phyloP scores from a whole-genome alignment of 2,113 vertebrate genomes.

The Camelus bactrianus region DNA sequence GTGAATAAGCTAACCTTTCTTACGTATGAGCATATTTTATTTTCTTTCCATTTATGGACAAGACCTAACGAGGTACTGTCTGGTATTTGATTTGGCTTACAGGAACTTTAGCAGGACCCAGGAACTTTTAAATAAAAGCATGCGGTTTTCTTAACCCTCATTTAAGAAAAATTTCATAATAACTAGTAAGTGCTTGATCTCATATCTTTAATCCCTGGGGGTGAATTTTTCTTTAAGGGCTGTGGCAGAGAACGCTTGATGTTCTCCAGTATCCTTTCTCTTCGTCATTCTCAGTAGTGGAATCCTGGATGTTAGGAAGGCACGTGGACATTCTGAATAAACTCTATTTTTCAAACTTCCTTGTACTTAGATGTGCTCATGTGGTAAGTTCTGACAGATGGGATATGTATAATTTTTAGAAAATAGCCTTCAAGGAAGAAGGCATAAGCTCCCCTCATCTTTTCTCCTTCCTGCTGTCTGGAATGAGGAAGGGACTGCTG shows the following conservation, averaged over 20 bases:
- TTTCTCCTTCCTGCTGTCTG: not conserved
- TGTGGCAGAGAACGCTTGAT: not conserved
- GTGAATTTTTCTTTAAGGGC: not conserved
- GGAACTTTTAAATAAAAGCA: conserved; percentile 16
- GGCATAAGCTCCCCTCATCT: not conserved
- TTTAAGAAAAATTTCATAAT: not conserved
- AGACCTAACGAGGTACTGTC: not conserved
- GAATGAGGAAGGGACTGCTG: not conserved
- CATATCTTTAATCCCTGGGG: not conserved
- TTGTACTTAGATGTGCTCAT: not conserved
- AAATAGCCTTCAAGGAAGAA: not conserved
- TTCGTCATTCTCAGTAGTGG: not conserved
- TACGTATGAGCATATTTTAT: not conserved
- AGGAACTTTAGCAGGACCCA: not conserved
- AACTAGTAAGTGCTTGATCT: not conserved
- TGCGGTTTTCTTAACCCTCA: conserved; percentile 23
- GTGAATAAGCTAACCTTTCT: not conserved
- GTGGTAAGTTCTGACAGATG: not conserved
- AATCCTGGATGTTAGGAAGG: not conserved
- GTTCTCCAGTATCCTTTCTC: not conserved
- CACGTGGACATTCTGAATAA: not conserved
- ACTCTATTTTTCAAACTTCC: not conserved
- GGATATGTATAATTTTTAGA: not conserved
- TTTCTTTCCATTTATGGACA: not conserved
- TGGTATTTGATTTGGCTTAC: not conserved